Conservation (phyloP, 2,888 invertebrate genomes). For the Dioctria linearis region DNA sequence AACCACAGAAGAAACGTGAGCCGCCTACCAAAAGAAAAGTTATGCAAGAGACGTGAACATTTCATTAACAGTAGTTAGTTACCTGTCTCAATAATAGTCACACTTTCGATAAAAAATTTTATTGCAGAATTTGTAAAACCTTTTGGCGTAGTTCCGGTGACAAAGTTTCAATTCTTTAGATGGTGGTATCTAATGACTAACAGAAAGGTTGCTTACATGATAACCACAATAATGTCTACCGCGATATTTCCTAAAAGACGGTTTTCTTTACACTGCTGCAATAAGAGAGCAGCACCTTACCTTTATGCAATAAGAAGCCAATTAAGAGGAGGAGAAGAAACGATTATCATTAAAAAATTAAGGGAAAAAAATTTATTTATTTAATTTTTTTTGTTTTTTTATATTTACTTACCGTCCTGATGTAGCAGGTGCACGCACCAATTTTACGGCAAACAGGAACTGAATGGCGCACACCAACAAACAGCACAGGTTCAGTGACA, state of each 20-base stretch:
- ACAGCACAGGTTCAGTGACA: slow-evolving; percentile 91
- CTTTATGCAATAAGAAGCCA: not conserved
- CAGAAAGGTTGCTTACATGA: slow-evolving; percentile 5
- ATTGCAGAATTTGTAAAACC: slow-evolving; percentile 18
- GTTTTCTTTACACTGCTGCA: not conserved
- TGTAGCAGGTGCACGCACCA: slow-evolving; percentile 88
- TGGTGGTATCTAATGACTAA: not conserved
- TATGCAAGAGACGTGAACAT: not conserved
- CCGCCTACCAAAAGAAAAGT: not conserved
- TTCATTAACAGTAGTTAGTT: not conserved
- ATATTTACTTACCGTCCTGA: slow-evolving; percentile 74
- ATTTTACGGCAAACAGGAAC: slow-evolving; percentile 93
- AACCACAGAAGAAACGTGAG: no score
- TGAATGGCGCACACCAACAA: slow-evolving; percentile 94
- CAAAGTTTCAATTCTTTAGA: slow-evolving; percentile 5
- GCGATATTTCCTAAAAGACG: not conserved
- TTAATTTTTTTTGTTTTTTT: no score
- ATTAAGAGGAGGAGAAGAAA: slow-evolving; percentile 7
- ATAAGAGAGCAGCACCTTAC: not conserved
- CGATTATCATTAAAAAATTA: slow-evolving; percentile 16
- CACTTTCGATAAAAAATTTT: not conserved
- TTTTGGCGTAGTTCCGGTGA: slow-evolving; percentile 16
- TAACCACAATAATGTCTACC: not conserved
- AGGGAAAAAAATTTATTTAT: not conserved
- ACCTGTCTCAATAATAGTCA: slow-evolving; percentile 7